Percentiles rank a stretch among this genome's conserved stretches.
phyloP scores from a whole-genome alignment of 2,888 invertebrate species.

The Dryococelus australis region DNA sequence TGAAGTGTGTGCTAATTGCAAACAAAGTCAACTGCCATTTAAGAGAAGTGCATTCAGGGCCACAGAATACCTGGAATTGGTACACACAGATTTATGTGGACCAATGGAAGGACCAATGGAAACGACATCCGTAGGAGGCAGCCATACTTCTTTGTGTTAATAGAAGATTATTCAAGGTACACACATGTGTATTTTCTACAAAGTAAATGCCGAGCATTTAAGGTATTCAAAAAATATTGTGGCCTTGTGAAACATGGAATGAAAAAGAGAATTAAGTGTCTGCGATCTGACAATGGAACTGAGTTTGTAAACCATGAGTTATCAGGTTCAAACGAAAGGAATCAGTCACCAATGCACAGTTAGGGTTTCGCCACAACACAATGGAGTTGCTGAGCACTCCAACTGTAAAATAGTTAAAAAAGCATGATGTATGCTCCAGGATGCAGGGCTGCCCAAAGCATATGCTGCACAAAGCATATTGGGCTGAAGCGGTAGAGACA shows the following conservation, averaged over 20 bases:
- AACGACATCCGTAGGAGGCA: neutral
- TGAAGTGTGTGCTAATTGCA: neutral
- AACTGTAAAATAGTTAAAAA: neutral
- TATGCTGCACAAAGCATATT: too few relatives aligned
- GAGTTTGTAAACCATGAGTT: neutral
- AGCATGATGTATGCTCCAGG: neutral
- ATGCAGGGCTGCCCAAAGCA: neutral
- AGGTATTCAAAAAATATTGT: neutral
- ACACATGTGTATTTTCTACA: neutral
- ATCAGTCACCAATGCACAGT: neutral
- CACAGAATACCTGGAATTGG: neutral
- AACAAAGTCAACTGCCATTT: neutral
- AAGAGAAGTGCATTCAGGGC: neutral
- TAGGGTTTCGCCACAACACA: neutral
- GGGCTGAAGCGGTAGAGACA: neutral
- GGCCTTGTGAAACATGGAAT: neutral
- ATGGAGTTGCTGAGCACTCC: neutral
- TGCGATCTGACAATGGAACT: neutral
- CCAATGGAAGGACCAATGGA: neutral
- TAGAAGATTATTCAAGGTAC: neutral
- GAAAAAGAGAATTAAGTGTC: neutral
- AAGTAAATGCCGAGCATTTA: neutral
- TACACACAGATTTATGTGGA: neutral
- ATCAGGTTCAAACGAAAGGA: neutral
- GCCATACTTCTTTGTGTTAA: neutral